Conservation (phyloP, 2,113 vertebrate genomes). For the Archocentrus centrarchus region DNA sequence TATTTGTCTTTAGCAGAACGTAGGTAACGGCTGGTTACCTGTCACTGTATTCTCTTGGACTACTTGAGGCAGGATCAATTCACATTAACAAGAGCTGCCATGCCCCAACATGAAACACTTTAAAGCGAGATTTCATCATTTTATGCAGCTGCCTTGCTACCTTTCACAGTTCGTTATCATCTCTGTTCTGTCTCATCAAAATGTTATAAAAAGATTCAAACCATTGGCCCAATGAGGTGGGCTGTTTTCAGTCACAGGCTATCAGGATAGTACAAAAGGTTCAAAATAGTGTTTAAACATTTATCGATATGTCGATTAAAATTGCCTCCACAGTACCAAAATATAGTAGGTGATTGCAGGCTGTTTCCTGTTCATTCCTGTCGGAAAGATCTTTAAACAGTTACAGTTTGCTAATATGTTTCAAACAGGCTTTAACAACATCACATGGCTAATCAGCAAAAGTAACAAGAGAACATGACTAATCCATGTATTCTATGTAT, state of each 20-base stretch:
- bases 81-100: conserved; percentile 63
- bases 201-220: conserved; percentile 27
- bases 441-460: not conserved
- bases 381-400: not conserved
- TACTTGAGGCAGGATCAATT: conserved; percentile 49
- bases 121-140: conserved; percentile 67
- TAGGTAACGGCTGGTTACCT: not conserved
- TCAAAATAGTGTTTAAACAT: not conserved
- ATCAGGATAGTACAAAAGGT: not conserved
- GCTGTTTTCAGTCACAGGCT: not conserved
- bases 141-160: conserved; percentile 22
- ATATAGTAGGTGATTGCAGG: not conserved
- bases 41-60: not conserved
- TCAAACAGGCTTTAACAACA: not conserved
- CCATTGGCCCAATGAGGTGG: not conserved
- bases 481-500: not conserved
- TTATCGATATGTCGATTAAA: not conserved
- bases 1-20: not conserved
- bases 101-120: conserved; percentile 66
- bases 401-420: not conserved
- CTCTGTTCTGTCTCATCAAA: conserved; percentile 41
- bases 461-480: not conserved
- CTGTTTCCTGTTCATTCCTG: not conserved
- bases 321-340: not conserved
- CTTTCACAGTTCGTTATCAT: conserved; percentile 63